These are phyloP conservation scores for Nerophis lumbriciformis DNA, from an alignment of 2,113 vertebrate species.

Conservation along the genomic window DNA sequence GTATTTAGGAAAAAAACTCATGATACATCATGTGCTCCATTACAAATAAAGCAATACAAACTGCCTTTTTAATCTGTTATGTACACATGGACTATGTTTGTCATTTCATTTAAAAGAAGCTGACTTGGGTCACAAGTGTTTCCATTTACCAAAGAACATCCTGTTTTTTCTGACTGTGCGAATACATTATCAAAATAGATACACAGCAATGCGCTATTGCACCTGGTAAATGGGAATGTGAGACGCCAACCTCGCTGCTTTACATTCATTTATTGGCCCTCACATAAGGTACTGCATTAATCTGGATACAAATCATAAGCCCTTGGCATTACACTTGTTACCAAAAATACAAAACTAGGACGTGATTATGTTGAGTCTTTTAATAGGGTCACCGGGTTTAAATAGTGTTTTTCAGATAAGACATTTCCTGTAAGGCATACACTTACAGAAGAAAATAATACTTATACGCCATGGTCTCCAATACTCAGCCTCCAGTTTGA, in stretches of 20 bases:
- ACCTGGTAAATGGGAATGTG: neutral
- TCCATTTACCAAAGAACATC: too few relatives aligned
- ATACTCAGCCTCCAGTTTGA: slow-evolving; percentile 17
- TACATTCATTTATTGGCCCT: neutral
- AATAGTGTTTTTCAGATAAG: neutral
- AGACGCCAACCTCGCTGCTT: neutral
- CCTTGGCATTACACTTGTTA: neutral
- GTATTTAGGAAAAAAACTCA: too few relatives aligned
- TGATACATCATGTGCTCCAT: too few relatives aligned
- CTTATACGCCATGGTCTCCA: neutral
- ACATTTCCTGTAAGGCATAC: neutral
- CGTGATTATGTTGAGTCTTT: neutral
- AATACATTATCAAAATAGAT: neutral
- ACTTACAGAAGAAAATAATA: neutral
- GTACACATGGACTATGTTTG: too few relatives aligned
- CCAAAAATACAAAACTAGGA: neutral
- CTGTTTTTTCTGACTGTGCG: neutral
- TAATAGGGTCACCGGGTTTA: neutral
- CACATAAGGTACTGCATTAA: too few relatives aligned
- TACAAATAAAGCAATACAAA: too few relatives aligned
- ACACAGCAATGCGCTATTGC: neutral
- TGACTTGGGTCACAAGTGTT: too few relatives aligned
- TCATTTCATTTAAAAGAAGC: too few relatives aligned
- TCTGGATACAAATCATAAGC: too few relatives aligned
- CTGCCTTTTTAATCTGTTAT: too few relatives aligned